A percentile compares a stretch with the other conserved stretches of the same genome.
phyloP scores from a whole-genome alignment of 1,140 invertebrate genomes.

The Semibalanus balanoides region DNA sequence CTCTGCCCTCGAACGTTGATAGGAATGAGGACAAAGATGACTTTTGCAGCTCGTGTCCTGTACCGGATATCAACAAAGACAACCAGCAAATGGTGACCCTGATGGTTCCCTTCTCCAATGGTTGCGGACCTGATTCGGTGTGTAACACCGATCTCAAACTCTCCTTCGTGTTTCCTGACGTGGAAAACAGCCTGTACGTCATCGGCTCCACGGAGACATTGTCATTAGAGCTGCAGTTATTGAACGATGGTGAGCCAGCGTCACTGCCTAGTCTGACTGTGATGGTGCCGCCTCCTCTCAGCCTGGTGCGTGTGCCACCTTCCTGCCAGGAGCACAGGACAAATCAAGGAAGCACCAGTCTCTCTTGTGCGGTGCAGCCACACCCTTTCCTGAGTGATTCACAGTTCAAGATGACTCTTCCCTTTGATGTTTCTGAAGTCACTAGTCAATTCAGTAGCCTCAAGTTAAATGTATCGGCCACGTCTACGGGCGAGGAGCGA shows the following conservation, averaged over 20 bases:
- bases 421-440: background rate
- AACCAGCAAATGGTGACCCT: background rate
- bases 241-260: constrained; percentile 6
- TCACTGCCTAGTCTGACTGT: background rate
- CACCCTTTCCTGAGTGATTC: background rate
- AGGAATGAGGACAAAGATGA: background rate
- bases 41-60: background rate
- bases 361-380: too few relatives aligned
- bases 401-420: background rate
- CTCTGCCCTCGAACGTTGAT: background rate
- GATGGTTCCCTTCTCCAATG: background rate
- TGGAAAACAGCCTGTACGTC: background rate
- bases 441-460: background rate
- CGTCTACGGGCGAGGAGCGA: background rate
- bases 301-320: background rate
- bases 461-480: background rate
- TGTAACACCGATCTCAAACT: background rate
- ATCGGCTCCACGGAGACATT: background rate
- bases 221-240: constrained; percentile 4
- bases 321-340: background rate
- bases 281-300: constrained; percentile 11
- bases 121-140: background rate
- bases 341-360: too few relatives aligned
- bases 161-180: background rate
- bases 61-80: background rate